Base-by-base conservation (phyloP, 2,888 invertebrate species). In the Agonopterix arenella region DNA sequence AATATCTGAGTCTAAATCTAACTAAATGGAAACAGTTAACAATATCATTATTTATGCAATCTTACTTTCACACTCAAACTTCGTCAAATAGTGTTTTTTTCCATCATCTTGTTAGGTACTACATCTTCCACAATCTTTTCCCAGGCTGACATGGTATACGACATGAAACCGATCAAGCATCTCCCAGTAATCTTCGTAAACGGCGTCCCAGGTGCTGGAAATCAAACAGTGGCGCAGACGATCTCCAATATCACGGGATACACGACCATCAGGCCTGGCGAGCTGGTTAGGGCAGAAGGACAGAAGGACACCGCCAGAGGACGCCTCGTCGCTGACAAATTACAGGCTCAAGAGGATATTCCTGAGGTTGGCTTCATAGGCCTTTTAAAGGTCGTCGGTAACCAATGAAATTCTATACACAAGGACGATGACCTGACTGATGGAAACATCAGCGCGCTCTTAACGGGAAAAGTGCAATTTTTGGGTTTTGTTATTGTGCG, bases 111-210 rank as follows among this genome's bases (percentile, higher is more conserved):
- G 28, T 1, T 28, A 5, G 28, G 1, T 7, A 18, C 28, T 28
- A 28, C 28, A 28, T 11, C 7, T 45, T 7, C 28, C 7, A 28
- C 28, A 28, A 28, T 28, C 5, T 28, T 9, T 16, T 11, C 9
- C 1, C 58, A 70, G 65, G 68, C 64, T 49, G 79, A 76, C 13
- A 57, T 62, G 53, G 60, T 68, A 42, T 89, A 89, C 67, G 89
- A 89, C 56, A 89, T 89, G 89, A 59, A 80, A 1, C 85, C 88
- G 0, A 84, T 90, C 51, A 70, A 76, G 28, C 78, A 89, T 54
- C 63, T 84, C 41, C 89, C 89, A 1, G 88, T 90, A 8, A 84
- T 89, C 53, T 89, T 90, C 62, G 89, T 90, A 53, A 88, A 86
- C 58, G 89, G 89, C 0, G 88, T 90, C 0, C 89, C 89, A 0